Conservation (phyloP, 2,888 invertebrate genomes). For the Drosophila subsilvestris region DNA sequence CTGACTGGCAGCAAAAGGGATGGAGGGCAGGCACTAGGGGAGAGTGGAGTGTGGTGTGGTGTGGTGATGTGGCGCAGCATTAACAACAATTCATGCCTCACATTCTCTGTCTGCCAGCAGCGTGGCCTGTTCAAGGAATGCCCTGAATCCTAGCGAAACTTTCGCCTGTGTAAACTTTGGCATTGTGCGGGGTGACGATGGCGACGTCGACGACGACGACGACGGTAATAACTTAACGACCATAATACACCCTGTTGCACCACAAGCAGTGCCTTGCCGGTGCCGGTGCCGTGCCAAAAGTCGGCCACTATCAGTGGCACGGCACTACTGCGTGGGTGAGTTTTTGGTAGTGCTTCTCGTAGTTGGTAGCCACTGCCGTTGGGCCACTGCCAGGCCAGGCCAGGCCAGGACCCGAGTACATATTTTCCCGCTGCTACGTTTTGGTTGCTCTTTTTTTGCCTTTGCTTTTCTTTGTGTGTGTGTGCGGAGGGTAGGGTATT, state of each 20-base stretch:
- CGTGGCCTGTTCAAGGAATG: constrained; percentile 68
- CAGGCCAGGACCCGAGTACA: constrained; percentile 34
- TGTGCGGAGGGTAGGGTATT: constrained; percentile 36
- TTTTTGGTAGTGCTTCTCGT: not conserved
- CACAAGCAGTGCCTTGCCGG: constrained; percentile 28
- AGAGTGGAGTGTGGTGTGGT: constrained; percentile 5
- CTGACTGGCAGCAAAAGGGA: constrained; percentile 1
- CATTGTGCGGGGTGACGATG: constrained; percentile 53
- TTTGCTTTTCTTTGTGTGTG: constrained; percentile 44
- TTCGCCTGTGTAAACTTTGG: constrained; percentile 75
- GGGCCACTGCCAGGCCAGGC: constrained; percentile 8
- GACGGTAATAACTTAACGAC: constrained; percentile 77
- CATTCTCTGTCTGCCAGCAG: constrained; percentile 52
- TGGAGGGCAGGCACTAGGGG: not conserved
- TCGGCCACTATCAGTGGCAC: constrained; percentile 26
- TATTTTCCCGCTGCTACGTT: constrained; percentile 36
- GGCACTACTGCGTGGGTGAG: constrained; percentile 1
- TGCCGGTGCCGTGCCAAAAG: constrained; percentile 11
- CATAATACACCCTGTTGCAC: constrained; percentile 80
- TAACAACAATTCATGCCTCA: constrained; percentile 76
- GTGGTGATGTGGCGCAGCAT: constrained; percentile 37
- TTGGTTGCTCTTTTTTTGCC: constrained; percentile 37
- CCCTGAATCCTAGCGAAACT: constrained; percentile 66
- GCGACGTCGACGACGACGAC: constrained; percentile 24
- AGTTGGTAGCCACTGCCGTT: constrained; percentile 1